Conservation (phyloP, 2,113 vertebrate genomes). For the Otus sunia region DNA sequence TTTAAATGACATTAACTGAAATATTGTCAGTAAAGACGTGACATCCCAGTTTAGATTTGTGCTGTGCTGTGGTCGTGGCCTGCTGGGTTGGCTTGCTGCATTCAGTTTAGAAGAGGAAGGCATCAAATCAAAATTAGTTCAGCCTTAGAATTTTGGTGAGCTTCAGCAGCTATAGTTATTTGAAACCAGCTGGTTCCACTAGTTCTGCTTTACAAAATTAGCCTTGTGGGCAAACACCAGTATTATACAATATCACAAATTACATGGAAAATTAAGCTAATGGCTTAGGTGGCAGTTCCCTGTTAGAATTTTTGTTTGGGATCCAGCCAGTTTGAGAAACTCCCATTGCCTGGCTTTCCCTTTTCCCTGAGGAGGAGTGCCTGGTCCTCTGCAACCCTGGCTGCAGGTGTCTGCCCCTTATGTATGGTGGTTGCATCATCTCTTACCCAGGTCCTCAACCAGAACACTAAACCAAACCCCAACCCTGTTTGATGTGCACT, state of each 20-base stretch:
- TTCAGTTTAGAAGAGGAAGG: background rate
- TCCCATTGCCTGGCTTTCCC: background rate
- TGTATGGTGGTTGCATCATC: background rate
- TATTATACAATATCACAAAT: background rate
- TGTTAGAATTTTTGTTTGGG: background rate
- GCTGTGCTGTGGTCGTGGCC: background rate
- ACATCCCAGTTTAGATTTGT: background rate
- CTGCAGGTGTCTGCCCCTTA: background rate
- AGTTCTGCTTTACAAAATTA: background rate
- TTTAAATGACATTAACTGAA: background rate
- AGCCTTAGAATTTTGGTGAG: background rate
- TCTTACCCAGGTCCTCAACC: background rate
- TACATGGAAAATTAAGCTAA: background rate
- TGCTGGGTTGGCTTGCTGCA: background rate
- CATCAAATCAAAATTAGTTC: background rate
- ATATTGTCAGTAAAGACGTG: background rate
- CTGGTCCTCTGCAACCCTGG: background rate
- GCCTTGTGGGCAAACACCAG: background rate
- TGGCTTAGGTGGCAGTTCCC: background rate
- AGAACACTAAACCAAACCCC: background rate
- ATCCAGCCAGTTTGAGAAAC: background rate
- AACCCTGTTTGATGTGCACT: background rate
- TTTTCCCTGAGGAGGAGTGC: background rate
- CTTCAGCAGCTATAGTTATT: background rate
- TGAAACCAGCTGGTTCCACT: background rate